phyloP scores from a whole-genome alignment of 2,113 vertebrate genomes.

The Calcarius ornatus region DNA sequence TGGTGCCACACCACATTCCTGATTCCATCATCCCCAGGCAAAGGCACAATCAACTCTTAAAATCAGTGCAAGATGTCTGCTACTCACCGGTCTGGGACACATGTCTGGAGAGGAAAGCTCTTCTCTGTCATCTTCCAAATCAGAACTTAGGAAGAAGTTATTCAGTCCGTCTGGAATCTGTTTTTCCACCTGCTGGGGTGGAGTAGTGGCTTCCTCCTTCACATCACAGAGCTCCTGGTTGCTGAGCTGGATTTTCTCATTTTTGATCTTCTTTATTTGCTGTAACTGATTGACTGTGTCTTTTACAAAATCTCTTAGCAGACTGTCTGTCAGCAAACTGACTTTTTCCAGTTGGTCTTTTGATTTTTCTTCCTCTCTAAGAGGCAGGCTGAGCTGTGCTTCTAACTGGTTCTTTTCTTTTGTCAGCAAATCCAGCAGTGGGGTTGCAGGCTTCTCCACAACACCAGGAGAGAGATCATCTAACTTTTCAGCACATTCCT shows the following conservation, averaged over 20 bases:
- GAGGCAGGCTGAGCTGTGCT: slow-evolving; percentile 64
- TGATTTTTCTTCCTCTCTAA: slow-evolving; percentile 49
- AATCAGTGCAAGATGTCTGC: neutral
- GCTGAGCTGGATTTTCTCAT: slow-evolving; percentile 85
- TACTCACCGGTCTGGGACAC: slow-evolving; percentile 88
- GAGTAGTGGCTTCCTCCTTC: slow-evolving; percentile 31
- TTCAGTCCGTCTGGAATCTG: slow-evolving; percentile 67
- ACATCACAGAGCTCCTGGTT: slow-evolving; percentile 67
- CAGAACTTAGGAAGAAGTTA: slow-evolving; percentile 70
- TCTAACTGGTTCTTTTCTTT: slow-evolving; percentile 76
- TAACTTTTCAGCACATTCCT: slow-evolving; percentile 62
- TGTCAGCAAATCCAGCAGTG: slow-evolving; percentile 77
- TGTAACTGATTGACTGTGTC: slow-evolving; percentile 84
- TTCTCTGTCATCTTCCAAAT: slow-evolving; percentile 83
- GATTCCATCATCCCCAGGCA: neutral
- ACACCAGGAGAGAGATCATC: slow-evolving; percentile 36
- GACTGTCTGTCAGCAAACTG: slow-evolving; percentile 79
- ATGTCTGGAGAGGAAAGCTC: slow-evolving; percentile 91
- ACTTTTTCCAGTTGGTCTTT: slow-evolving; percentile 70
- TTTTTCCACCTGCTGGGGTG: slow-evolving; percentile 29
- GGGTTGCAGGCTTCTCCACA: slow-evolving; percentile 66
- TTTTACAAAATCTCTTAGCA: slow-evolving; percentile 82
- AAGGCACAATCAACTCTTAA: neutral
- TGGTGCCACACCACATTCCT: neutral
- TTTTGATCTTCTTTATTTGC: slow-evolving; percentile 83